Evolutionary conservation across 2,113 vertebrate species (phyloP).

Genomic region (Probosciger aterrimus): DNA sequence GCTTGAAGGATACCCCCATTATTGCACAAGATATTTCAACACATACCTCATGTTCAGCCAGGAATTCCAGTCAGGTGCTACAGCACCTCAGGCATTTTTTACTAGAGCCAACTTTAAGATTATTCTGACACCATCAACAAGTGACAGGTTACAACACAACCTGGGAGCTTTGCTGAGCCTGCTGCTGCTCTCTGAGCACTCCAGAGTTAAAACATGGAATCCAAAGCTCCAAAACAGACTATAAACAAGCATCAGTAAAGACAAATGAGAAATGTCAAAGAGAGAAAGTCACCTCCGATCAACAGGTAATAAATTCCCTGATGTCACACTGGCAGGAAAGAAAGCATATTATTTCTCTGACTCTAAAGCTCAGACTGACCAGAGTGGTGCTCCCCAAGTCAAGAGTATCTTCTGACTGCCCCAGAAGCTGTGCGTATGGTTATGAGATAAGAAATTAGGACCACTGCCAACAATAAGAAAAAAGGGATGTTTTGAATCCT

Average conservation of each 20-base stretch:
- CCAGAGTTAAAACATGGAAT: not conserved
- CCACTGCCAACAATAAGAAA: not conserved
- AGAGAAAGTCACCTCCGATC: not conserved
- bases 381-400: fast-evolving
- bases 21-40: not conserved
- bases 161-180: not conserved
- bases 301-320: not conserved
- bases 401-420: not conserved
- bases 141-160: not conserved
- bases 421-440: not conserved
- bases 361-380: not conserved
- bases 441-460: constrained; percentile 22
- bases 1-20: not conserved
- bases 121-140: not conserved
- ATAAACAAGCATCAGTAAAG: not conserved
- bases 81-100: not conserved
- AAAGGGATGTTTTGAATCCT: constrained; percentile 8
- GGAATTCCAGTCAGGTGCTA: not conserved
- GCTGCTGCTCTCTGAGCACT: not conserved
- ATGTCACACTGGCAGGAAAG: not conserved
- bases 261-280: not conserved
- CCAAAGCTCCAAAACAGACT: not conserved
- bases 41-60: fast-evolving
- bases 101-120: not conserved
- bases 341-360: not conserved